Percentiles rank a stretch among this genome's conserved stretches.
phyloP scores from a whole-genome alignment of 2,113 vertebrate genomes.

The Terrapene triunguis region DNA sequence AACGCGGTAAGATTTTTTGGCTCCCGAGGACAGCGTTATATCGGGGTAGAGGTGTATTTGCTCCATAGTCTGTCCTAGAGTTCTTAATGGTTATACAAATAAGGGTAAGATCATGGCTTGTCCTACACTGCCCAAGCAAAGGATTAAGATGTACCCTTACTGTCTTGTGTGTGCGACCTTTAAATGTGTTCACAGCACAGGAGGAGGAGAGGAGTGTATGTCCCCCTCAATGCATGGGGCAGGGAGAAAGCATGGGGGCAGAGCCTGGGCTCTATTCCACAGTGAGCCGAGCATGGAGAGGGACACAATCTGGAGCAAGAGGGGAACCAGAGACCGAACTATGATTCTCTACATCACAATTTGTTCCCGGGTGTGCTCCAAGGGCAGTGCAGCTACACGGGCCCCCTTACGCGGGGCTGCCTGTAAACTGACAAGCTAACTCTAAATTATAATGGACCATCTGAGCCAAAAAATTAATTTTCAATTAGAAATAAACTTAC shows the following conservation, averaged over 20 bases:
- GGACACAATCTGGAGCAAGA: neutral
- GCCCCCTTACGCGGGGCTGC: neutral
- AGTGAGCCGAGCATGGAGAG: neutral
- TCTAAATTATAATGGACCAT: neutral
- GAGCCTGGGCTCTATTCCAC: neutral
- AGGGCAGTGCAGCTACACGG: neutral
- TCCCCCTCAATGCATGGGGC: neutral
- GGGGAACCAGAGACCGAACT: neutral
- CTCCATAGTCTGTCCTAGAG: neutral
- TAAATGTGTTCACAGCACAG: neutral
- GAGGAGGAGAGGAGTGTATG: neutral
- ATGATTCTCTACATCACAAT: neutral
- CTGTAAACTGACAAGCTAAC: neutral
- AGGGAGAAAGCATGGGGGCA: neutral
- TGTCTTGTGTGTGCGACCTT: neutral
- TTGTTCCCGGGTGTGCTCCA: neutral
- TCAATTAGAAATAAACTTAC: constrained; percentile 1
- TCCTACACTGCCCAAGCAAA: neutral
- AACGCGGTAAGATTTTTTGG: too few relatives aligned
- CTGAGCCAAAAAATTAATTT: neutral
- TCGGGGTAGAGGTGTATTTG: neutral
- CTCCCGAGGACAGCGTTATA: too few relatives aligned
- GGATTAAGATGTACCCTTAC: neutral
- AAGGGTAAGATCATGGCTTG: neutral
- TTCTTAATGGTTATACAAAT: neutral